These are phyloP conservation scores for Dioctria rufipes DNA, from an alignment of 2,888 invertebrate species.

Conservation along the genomic window DNA sequence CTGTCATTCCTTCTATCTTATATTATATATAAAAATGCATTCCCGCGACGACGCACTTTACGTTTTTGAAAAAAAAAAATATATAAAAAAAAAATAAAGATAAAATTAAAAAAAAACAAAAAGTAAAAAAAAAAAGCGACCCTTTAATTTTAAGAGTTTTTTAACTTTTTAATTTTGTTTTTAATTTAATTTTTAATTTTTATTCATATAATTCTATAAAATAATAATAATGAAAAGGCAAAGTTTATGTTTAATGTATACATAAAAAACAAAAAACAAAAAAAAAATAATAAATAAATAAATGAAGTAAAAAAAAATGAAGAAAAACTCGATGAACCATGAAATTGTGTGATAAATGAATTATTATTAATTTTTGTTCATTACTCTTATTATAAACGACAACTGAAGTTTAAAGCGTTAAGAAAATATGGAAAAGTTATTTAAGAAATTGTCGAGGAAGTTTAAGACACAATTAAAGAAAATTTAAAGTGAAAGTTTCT, in stretches of 20 bases:
- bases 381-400: slow-evolving; percentile 35
- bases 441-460: slow-evolving; percentile 50
- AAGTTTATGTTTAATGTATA: slow-evolving; percentile 45
- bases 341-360: slow-evolving; percentile 50
- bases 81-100: neutral
- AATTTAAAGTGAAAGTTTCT: slow-evolving; percentile 40
- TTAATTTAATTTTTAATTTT: neutral
- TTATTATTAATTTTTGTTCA: slow-evolving; percentile 47
- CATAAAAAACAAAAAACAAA: neutral
- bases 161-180: slow-evolving; percentile 25
- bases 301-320: too few species aligned
- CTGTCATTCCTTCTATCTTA: neutral
- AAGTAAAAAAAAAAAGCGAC: too few species aligned
- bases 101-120: too few species aligned
- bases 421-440: slow-evolving; percentile 50
- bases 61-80: slow-evolving; percentile 20
- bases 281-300: too few species aligned
- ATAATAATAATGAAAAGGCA: slow-evolving; percentile 7
- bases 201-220: neutral
- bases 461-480: slow-evolving; percentile 50
- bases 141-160: slow-evolving; percentile 28
- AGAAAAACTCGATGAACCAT: slow-evolving; percentile 42
- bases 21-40: neutral
- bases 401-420: slow-evolving; percentile 50
- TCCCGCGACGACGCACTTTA: neutral